Conservation (phyloP, 2,888 invertebrate species). For the Leptodirus hochenwartii region DNA sequence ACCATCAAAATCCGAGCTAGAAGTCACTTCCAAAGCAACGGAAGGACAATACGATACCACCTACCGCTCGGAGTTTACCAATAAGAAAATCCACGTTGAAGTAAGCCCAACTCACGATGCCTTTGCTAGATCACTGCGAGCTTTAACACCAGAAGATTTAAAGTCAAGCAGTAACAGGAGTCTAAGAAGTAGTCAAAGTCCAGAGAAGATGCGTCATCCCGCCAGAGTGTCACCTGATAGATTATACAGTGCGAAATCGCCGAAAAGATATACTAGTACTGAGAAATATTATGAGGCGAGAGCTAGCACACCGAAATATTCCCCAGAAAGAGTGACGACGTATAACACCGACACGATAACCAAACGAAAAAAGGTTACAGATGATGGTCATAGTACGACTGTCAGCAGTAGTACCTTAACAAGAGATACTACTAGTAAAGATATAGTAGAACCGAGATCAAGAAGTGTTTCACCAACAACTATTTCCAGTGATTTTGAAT, state of each 20-base stretch:
- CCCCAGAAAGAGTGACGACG: slow-evolving; percentile 12
- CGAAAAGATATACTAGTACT: background rate
- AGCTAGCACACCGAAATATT: background rate
- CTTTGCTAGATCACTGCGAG: slow-evolving; percentile 53
- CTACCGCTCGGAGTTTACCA: slow-evolving; percentile 36
- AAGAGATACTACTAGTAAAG: slow-evolving; percentile 15
- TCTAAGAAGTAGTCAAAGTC: slow-evolving; percentile 32
- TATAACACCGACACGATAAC: background rate
- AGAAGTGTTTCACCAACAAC: slow-evolving; percentile 30
- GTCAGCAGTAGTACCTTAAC: too few species aligned
- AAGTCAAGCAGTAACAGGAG: slow-evolving; percentile 29
- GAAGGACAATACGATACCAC: slow-evolving; percentile 39
- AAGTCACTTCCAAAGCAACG: slow-evolving; percentile 19
- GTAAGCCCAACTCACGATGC: slow-evolving; percentile 57
- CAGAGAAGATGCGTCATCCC: slow-evolving; percentile 17
- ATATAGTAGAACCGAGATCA: slow-evolving; percentile 18
- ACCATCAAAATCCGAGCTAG: slow-evolving; percentile 20
- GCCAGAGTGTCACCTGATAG: slow-evolving; percentile 11
- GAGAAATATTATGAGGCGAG: background rate
- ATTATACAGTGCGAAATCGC: slow-evolving; percentile 12
- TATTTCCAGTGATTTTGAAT: slow-evolving; percentile 36
- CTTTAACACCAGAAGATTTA: slow-evolving; percentile 37
- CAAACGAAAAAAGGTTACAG: background rate
- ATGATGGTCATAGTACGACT: background rate
- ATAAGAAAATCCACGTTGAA: slow-evolving; percentile 34